Percentiles rank a stretch among this genome's conserved stretches.
Conservation (phyloP, 2,888 invertebrate species). For the Lepidocyrtinus sp. region DNA sequence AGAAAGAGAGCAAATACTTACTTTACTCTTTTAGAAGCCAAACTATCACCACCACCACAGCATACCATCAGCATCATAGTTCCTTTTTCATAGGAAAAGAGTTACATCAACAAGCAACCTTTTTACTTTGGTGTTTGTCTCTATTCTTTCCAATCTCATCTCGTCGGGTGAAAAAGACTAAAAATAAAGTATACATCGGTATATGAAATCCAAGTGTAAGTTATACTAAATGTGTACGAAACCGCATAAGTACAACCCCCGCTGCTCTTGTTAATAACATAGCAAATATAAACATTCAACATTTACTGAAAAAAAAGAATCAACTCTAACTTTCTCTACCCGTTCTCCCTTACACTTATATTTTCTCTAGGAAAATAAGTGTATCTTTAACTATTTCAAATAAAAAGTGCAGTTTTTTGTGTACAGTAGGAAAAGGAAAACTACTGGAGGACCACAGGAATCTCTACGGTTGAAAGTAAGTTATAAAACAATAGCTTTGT, state of each 20-base stretch:
- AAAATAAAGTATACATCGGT: not conserved
- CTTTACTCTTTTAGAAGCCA: constrained; percentile 60
- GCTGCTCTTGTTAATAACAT: constrained; percentile 48
- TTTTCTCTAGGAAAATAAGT: constrained; percentile 9
- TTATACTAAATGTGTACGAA: not conserved
- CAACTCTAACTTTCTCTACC: constrained; percentile 53
- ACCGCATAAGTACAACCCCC: not conserved
- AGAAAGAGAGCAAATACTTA: constrained; percentile 61
- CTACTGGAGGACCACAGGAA: constrained; percentile 23
- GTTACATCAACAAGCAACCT: constrained; percentile 55
- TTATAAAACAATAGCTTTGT: constrained; percentile 40
- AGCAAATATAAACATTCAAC: constrained; percentile 61
- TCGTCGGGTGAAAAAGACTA: not conserved
- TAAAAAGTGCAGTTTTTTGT: constrained; percentile 40
- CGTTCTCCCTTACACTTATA: constrained; percentile 20
- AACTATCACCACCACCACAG: constrained; percentile 53
- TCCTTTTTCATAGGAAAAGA: constrained; percentile 13
- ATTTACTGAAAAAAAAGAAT: constrained; percentile 50
- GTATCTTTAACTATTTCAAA: constrained; percentile 40
- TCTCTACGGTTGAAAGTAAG: constrained; percentile 28
- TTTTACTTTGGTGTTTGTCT: constrained; percentile 41
- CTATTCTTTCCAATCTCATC: constrained; percentile 48
- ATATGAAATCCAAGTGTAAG: not conserved
- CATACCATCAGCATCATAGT: constrained; percentile 40
- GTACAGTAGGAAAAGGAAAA: constrained; percentile 4